Evolutionary conservation across 2,888 invertebrate genomes (phyloP).

Genomic region (Miltochrista miniata): DNA sequence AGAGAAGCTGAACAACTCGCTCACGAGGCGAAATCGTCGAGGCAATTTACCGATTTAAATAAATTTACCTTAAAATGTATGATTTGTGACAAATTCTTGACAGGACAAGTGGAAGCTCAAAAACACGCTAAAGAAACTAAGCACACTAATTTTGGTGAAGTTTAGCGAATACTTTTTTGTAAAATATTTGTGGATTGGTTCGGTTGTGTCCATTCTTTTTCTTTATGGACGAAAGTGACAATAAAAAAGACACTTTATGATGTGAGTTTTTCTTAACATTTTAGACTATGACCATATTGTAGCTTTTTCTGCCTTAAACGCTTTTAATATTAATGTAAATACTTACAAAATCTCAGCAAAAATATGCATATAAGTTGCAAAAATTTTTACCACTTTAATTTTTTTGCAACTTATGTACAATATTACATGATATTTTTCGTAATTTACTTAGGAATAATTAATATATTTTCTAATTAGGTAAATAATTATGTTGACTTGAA

Average conservation of each 20-base stretch:
- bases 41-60: slow-evolving; percentile 95
- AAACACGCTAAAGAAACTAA: slow-evolving; percentile 93
- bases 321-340: no score
- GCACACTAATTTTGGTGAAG: slow-evolving; percentile 92
- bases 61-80: slow-evolving; percentile 93
- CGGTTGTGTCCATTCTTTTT: slow-evolving; percentile 31
- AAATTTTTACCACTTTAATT: no score
- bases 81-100: slow-evolving; percentile 89
- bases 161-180: slow-evolving; percentile 71
- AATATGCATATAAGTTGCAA: no score
- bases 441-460: not conserved
- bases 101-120: slow-evolving; percentile 92
- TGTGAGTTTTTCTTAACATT: no score
- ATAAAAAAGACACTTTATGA: no score
- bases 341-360: no score
- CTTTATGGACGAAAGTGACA: not conserved
- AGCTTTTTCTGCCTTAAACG: no score
- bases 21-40: slow-evolving; percentile 92
- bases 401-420: not conserved
- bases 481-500: not conserved
- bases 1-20: slow-evolving; percentile 93
- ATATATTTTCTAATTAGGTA: not conserved
- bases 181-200: slow-evolving; percentile 12
- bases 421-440: not conserved
- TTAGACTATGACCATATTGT: no score